These are phyloP conservation scores for Aphidoletes aphidimyza DNA, from an alignment of 2,888 invertebrate species.

Conservation along the genomic window DNA sequence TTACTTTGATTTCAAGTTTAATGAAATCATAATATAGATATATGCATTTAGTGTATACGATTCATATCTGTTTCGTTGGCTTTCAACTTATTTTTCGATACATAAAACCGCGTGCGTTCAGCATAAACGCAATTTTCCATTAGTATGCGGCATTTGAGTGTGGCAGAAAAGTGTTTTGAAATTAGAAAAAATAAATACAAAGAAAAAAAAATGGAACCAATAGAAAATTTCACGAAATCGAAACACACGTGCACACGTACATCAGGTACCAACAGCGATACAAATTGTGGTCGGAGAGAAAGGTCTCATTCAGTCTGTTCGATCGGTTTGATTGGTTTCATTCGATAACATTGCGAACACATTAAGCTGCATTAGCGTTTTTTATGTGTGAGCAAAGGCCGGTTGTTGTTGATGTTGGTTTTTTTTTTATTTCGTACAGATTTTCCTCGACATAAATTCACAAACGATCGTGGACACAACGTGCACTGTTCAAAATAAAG, in stretches of 20 bases:
- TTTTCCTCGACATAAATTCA: not conserved
- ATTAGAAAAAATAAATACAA: too few relatives aligned
- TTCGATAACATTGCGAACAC: not conserved
- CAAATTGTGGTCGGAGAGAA: not conserved
- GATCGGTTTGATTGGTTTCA: not conserved
- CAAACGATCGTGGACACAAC: not conserved
- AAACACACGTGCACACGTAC: not conserved
- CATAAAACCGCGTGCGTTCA: not conserved
- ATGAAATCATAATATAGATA: not conserved
- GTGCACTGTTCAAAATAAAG: not conserved
- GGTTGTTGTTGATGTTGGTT: not conserved
- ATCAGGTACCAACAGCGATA: not conserved
- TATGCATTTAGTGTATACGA: not conserved
- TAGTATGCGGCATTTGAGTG: not conserved
- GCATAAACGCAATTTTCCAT: not conserved
- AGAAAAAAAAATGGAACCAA: too few relatives aligned
- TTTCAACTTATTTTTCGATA: not conserved
- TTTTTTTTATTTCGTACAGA: not conserved
- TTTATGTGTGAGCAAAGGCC: too few relatives aligned
- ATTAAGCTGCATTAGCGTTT: too few relatives aligned
- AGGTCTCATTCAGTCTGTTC: not conserved
- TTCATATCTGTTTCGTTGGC: not conserved
- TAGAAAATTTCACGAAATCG: not conserved
- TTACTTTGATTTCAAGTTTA: slow-evolving; percentile 4
- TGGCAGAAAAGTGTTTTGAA: not conserved